phyloP scores from a whole-genome alignment of 2,113 vertebrate species.

The Ceuthmochares aereus region DNA sequence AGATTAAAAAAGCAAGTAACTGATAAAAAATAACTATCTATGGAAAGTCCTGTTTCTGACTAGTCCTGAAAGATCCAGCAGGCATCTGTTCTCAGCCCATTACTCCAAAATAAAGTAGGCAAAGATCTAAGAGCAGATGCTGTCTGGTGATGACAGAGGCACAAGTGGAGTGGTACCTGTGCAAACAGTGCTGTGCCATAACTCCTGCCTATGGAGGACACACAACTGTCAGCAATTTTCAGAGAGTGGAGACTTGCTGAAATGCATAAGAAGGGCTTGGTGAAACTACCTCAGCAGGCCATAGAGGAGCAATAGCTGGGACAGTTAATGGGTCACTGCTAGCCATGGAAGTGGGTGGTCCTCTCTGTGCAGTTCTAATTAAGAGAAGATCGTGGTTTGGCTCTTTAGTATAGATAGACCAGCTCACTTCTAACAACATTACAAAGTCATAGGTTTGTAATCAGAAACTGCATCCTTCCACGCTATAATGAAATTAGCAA shows the following conservation, averaged over 20 bases:
- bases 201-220: background rate
- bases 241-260: background rate
- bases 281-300: background rate
- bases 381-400: background rate
- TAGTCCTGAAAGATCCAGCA: conserved; percentile 7
- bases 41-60: background rate
- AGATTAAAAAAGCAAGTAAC: conserved; percentile 13
- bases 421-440: background rate
- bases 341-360: background rate
- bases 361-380: background rate
- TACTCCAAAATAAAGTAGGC: background rate
- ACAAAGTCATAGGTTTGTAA: background rate
- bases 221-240: background rate
- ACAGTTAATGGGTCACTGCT: background rate
- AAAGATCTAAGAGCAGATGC: background rate
- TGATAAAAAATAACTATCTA: background rate
- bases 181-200: background rate
- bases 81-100: background rate
- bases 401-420: background rate
- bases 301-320: background rate
- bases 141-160: background rate
- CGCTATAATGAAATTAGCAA: background rate
- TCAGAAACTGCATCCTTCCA: background rate
- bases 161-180: background rate
- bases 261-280: background rate